Evolutionary conservation across 2,797 vertebrate genomes (phyloP).

Genomic region (Tolypeutes matacus): DNA sequence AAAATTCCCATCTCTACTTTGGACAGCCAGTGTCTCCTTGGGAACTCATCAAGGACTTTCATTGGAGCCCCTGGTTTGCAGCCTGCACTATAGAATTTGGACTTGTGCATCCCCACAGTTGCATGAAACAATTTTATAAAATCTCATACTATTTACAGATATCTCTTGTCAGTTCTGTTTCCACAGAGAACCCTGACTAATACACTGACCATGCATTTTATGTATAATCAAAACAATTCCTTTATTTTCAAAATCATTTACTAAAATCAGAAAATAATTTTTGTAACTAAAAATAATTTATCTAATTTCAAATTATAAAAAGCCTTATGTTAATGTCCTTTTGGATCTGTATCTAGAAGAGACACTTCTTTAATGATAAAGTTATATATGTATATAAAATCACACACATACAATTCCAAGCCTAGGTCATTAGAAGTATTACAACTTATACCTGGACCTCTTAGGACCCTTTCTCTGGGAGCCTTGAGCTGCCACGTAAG

Average conservation of each 20-base stretch:
- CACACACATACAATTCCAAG: neutral
- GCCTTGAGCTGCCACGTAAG: neutral
- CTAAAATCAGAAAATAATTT: conserved; percentile 39
- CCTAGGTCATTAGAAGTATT: neutral
- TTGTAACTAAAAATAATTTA: conserved; percentile 28
- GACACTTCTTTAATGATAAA: neutral
- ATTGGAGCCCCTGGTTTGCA: no score
- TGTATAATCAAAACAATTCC: conserved; percentile 7
- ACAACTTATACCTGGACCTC: neutral
- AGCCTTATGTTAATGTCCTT: neutral
- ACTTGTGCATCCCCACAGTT: no score
- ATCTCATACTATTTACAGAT: no score
- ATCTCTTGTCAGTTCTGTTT: no score
- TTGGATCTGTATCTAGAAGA: neutral
- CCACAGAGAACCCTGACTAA: neutral
- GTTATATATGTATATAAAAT: neutral
- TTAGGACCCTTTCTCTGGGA: neutral
- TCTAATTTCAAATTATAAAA: neutral
- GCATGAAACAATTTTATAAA: no score
- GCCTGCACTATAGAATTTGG: no score
- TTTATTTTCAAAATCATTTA: conserved; percentile 15
- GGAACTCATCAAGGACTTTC: no score
- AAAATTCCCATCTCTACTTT: no score
- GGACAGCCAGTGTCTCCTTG: no score
- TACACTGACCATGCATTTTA: conserved; percentile 22